Base-by-base conservation (phyloP, 2,888 invertebrate species). In the Mycalesis mineus region DNA sequence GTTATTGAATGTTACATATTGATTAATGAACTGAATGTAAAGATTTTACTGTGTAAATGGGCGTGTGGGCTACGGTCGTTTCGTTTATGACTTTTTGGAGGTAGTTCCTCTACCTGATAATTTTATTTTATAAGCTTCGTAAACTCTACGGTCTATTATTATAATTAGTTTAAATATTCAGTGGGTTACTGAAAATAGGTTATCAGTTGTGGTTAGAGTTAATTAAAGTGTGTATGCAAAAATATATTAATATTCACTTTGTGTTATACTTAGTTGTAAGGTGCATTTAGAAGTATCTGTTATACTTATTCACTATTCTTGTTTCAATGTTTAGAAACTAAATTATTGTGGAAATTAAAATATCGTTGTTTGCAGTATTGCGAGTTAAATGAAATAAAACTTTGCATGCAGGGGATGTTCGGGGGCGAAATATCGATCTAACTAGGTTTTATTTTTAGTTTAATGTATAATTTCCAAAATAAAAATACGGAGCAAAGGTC, bases 1-100 rank as follows among this genome's bases (percentile, higher is more conserved):
- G 42, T 55, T 61, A 61, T 58, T 50, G 53, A 60, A 60, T 62
- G 57, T 62, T 62, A 60, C 48, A 50, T 57, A 56, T 62, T 57
- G 57, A 48, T 22, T 54, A 51, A 51, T 53, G 50, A 54, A 51
- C 33, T 62, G 48, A n/a, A 47, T 22, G 14, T 39, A 28, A 9
- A 29, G 28, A 9, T 39, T n/a, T 14, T 11, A 39, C n/a, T 15
- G 17, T 17, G 8, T 48, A 48, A 48, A n/a, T 17, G 47, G 33
- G 17, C 9, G 17, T 15, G 33, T 22, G 22, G 22, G 33, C 36
- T 48, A 22, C 36, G 45, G 29, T 47, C 29, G 40, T 47, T 36
- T 29, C 7, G 9, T 47, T 47, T 47, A 6, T 33, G 33, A 33
- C 15, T 47, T 47, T 47, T 15, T 6, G 33, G 15, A 47, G 15